Conservation (phyloP, 1,140 invertebrate genomes). For the Mylabris phalerata region DNA sequence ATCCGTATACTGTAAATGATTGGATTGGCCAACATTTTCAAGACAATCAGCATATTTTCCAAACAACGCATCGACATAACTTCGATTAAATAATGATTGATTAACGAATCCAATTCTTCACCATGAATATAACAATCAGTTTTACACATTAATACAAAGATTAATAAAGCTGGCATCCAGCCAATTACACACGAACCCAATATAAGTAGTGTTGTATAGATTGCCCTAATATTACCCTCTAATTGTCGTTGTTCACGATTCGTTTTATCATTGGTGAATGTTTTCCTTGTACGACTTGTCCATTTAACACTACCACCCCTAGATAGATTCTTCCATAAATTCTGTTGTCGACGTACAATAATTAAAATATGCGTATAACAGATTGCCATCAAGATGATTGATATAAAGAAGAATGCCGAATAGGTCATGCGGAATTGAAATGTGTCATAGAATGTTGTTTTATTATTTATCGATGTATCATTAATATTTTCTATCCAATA, state of each 20-base stretch:
- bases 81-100: constrained; percentile 29
- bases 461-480: neutral
- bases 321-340: constrained; percentile 42
- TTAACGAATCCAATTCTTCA: constrained; percentile 19
- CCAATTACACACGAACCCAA: constrained; percentile 59
- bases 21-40: constrained; percentile 60
- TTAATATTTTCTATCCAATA: constrained; percentile 7
- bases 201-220: constrained; percentile 60
- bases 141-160: constrained; percentile 49
- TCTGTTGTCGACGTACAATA: constrained; percentile 49
- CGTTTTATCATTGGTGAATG: constrained; percentile 21
- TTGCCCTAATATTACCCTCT: constrained; percentile 54
- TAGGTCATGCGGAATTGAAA: constrained; percentile 46
- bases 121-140: constrained; percentile 43
- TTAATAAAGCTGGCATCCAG: constrained; percentile 55
- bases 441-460: constrained; percentile 23
- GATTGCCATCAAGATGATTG: constrained; percentile 50
- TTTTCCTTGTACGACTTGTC: constrained; percentile 16
- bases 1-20: constrained; percentile 65
- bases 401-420: constrained; percentile 44
- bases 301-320: constrained; percentile 34
- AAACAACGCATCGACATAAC: constrained; percentile 26
- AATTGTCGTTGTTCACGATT: constrained; percentile 35
- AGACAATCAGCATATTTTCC: constrained; percentile 50
- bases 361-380: constrained; percentile 55